Evolutionary conservation across 2,797 vertebrate species (phyloP).

Genomic region (Catostomus latipinnis): DNA sequence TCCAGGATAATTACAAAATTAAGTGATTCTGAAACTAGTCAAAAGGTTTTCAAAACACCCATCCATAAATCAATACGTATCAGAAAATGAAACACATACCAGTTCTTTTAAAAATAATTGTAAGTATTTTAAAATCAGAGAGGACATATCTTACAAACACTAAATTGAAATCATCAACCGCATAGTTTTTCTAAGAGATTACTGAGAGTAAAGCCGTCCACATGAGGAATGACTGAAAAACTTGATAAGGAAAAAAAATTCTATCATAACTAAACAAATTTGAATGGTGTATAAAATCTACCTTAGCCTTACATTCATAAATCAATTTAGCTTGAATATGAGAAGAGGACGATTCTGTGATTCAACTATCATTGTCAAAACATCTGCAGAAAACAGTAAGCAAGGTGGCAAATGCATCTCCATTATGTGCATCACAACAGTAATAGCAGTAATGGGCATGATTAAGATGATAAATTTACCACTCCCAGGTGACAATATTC

Average conservation of each 20-base stretch:
- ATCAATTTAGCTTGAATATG: constrained; percentile 35
- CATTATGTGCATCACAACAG: constrained; percentile 12
- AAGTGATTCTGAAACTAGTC: constrained; percentile 3
- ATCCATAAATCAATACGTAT: constrained; percentile 18
- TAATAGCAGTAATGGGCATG: constrained; percentile 23
- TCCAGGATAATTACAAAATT: constrained; percentile 10
- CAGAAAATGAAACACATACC: not conserved
- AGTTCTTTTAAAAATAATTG: constrained; percentile 36
- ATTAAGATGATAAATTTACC: constrained; percentile 13
- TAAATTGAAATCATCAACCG: constrained; percentile 18
- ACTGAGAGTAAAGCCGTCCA: constrained; percentile 16
- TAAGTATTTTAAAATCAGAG: not conserved
- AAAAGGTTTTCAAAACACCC: not conserved
- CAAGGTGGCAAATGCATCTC: constrained; percentile 20
- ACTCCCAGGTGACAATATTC: not conserved
- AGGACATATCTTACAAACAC: constrained; percentile 16
- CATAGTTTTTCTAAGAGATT: constrained; percentile 2
- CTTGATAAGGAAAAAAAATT: not conserved
- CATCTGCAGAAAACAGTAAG: not conserved
- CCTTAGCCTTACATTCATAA: constrained; percentile 57
- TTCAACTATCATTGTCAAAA: constrained; percentile 42
- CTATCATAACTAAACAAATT: constrained; percentile 25
- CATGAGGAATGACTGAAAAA: constrained; percentile 13
- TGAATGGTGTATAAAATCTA: constrained; percentile 17
- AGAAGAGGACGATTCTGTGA: constrained; percentile 57